Evolutionary conservation across 1,140 invertebrate species (phyloP), one percentile per base, ranked within the genome.

Genomic region (Cecropterus lyciades): DNA sequence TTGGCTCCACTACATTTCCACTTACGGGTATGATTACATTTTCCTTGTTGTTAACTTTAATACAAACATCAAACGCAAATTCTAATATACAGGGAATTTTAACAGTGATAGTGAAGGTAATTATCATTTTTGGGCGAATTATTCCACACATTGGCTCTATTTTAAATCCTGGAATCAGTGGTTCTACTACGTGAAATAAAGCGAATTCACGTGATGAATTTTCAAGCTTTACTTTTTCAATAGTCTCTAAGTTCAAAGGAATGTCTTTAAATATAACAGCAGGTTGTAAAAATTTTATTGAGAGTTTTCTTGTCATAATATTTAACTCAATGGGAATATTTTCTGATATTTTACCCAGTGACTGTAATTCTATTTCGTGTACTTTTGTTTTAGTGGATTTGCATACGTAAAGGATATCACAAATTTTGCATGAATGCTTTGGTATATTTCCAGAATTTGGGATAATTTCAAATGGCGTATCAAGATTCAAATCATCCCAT

Each of bases 21-120:
- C 77, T 88, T 45, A 91, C 68, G 42, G 86, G 81, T 52, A 91
- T 72, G 17, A 75, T 65, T 14, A 90, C 75, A 75, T 81, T 89
- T 80, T 91, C 86, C 80, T 91, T 90, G 60, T 91, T 90, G 65
- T 90, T 91, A 46, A 91, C 83, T 83, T 84, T 90, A n/a, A 91
- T 59, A 48, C 46, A 71, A 48, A 91, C 63, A 67, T 91, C 89
- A 70, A 88, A 83, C 10, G 73, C 37, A 71, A 91, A 90, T 64
- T 89, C 86, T 33, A 91, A 57, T 16, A 89, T 74, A 55, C 85
- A 90, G 14, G 87, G 65, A 68, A 91, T 85, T 82, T 89, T 84
- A 11, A 86, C 79, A 59, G 67, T 79, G 5, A 91, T 80, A 62
- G 80, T 69, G 60, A 90, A 85, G 11, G 70, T 77, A 59, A 87